Base-by-base conservation (phyloP, 2,797 vertebrate species). In the Karalla daura region DNA sequence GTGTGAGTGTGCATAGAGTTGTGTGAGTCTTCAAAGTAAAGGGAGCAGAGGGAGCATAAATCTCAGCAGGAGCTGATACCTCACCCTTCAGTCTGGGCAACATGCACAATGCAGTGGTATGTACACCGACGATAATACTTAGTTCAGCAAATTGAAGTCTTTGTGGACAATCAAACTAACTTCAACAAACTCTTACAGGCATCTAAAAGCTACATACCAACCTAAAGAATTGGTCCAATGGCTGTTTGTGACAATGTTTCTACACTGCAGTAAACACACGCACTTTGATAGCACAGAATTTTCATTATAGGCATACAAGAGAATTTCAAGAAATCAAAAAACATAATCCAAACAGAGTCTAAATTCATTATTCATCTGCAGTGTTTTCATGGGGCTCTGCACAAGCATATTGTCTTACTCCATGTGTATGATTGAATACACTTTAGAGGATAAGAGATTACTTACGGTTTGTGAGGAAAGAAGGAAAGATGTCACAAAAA, bases 11-110 rank as follows among this genome's bases (percentile, higher is more conserved):
- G 45, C 12, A 33, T 43, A 55, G 17, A 70, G 80, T 69, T 80
- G 67, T 46, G 69, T 74, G 71, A 62, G 63, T 54, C 69, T 88
- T 90, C 77, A 86, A 86, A 87, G 79, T 66, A 74, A 76, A 58
- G 54, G 70, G 69, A 51, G 72, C 54, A 3, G 23, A 37, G 23
- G 30, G 17, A 59, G 36, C 12, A 47, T 33, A 15, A 15, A 33
- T 51, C 33, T 53, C 45, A 35, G n/a, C 30, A 10, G 18, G 24
- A 32, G 17, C 23, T 23, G 27, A 39, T 40, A 32, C 24, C 70
- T 61, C 32, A 11, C 33, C 70, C 46, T 66, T 53, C 33, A 54
- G 39, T 59, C 51, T 69, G 41, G 9, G 18, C 17, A 70, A 24
- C 12, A 63, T 6, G 2, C 12, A 63, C 49, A 37, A 11, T 1